Percentiles rank a stretch among this genome's conserved stretches.
Conservation (phyloP, 35 echinoderm and acorn worm genomes). For the Anneissia japonica region DNA sequence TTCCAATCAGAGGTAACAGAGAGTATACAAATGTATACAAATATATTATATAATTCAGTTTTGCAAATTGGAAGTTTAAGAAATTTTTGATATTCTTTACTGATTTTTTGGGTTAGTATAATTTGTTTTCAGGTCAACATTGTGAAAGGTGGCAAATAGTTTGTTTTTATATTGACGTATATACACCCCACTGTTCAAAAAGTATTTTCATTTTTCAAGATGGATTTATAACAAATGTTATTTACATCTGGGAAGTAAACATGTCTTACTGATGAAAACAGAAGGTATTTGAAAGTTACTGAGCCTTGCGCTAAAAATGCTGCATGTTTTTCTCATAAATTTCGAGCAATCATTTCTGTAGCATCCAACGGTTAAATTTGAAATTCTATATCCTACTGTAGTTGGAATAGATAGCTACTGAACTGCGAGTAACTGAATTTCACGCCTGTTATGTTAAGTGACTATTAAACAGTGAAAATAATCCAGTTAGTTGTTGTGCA, state of each 20-base stretch:
- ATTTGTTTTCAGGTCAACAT: no score
- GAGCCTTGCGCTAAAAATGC: not conserved
- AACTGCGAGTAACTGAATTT: not conserved
- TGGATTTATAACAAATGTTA: not conserved
- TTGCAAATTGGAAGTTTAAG: no score
- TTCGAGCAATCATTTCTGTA: no score
- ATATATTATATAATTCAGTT: no score
- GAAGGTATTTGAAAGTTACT: not conserved
- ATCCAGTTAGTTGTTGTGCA: not conserved
- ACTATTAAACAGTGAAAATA: not conserved
- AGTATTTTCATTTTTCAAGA: no score
- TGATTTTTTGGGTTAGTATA: no score
- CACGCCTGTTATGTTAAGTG: not conserved
- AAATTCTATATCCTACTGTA: not conserved
- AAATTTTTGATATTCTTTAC: no score
- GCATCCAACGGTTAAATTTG: not conserved
- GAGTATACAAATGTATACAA: no score
- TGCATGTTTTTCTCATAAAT: not conserved
- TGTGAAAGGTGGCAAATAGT: no score
- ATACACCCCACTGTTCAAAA: no score
- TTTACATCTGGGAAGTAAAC: not conserved
- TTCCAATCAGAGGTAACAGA: no score
- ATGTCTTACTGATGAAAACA: not conserved
- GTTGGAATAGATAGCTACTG: not conserved
- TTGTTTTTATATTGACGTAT: no score